Conservation (phyloP, 2,797 vertebrate genomes). For the Macropus fuliginosus region DNA sequence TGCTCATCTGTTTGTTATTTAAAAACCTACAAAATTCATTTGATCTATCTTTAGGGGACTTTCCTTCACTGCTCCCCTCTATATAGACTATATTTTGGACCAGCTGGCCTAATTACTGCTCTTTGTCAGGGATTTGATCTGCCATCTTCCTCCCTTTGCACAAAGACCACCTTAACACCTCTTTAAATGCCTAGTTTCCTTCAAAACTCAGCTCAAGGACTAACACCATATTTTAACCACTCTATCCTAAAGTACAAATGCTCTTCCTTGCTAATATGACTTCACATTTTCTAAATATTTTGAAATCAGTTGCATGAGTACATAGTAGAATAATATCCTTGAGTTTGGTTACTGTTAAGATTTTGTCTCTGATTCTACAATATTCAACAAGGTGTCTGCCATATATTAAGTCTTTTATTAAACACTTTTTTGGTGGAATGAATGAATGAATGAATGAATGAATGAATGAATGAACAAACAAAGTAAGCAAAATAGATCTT, state of each 20-base stretch:
- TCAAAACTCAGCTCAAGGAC: not conserved
- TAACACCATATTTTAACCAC: too few relatives aligned
- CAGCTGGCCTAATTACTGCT: not conserved
- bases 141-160: not conserved
- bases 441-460: not conserved
- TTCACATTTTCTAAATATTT: not conserved
- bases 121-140: not conserved
- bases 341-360: not conserved
- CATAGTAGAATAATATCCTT: not conserved
- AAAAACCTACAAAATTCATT: not conserved
- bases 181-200: not conserved
- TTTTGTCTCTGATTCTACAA: not conserved
- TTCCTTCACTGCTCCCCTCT: not conserved
- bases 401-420: not conserved
- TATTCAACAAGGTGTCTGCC: not conserved
- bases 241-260: not conserved
- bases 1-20: not conserved
- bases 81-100: not conserved
- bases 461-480: not conserved
- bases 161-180: not conserved
- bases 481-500: conserved; percentile 17
- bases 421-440: not conserved
- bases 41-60: not conserved
- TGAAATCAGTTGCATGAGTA: not conserved
- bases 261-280: not conserved